Conservation (phyloP, 2,113 vertebrate species). For the Scomber scombrus region DNA sequence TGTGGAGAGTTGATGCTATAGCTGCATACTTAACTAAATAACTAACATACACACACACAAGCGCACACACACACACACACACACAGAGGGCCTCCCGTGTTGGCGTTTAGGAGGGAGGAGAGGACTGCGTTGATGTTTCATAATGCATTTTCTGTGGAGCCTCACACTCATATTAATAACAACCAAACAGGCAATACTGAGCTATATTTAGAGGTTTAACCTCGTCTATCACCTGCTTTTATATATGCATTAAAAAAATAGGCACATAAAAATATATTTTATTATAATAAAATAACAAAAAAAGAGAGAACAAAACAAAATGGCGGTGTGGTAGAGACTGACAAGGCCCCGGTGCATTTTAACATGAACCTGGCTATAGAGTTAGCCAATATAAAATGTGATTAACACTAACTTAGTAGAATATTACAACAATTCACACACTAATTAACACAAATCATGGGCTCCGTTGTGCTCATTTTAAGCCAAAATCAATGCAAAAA, state of each 20-base stretch:
- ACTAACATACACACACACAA: too few relatives aligned
- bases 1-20: constrained; percentile 13
- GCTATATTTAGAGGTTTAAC: neutral
- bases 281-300: constrained; percentile 12
- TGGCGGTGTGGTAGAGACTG: constrained; percentile 77
- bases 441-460: too few relatives aligned
- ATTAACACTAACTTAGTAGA: too few relatives aligned
- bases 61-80: too few relatives aligned
- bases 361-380: constrained; percentile 29
- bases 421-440: too few relatives aligned
- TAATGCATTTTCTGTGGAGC: constrained; percentile 63
- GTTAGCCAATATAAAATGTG: too few relatives aligned
- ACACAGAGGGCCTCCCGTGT: constrained; percentile 68
- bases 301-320: constrained; percentile 86
- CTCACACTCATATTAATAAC: neutral
- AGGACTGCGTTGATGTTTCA: constrained; percentile 76
- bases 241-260: neutral
- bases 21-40: too few relatives aligned
- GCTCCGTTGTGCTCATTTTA: too few relatives aligned
- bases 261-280: constrained; percentile 56
- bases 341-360: constrained; percentile 66
- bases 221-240: neutral
- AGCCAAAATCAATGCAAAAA: too few relatives aligned
- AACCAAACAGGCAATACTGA: neutral
- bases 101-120: constrained; percentile 65